Evolutionary conservation across 2,888 invertebrate species (phyloP), one percentile per base, ranked within the genome.

Genomic region (Gymnoscelis rufifasciata): DNA sequence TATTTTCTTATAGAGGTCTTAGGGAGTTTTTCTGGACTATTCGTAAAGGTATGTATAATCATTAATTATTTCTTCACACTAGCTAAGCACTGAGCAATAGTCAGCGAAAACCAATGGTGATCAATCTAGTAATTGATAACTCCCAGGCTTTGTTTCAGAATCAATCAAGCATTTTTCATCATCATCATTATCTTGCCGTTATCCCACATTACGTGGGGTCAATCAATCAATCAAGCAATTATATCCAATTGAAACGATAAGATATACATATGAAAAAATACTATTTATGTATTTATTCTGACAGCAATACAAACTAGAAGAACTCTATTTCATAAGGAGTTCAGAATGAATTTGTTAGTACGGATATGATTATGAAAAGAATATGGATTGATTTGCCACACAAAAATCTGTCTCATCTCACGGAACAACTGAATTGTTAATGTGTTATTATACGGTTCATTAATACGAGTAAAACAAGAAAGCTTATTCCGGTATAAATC

Each of bases 401-500:
- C 19, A 19, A 35, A 23, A 23, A 35, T 35, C 33, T 15, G 8
- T 4, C 6, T 15, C 19, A 10, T 35, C 15, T 10, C 35, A 19
- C 11, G 0, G 38, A 19, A 26, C 12, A 13, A 33, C 38, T n/a
- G 41, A 12, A 30, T 29, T 27, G 19, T 40, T 11, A 29, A 39
- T 13, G 8, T n/a, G 30, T 31, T 29, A 33, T 39, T 38, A 24
- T 27, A 27, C 24, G 14, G 10, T 12, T 43, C 19, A 42, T 40
- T 42, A 46, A 40, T 43, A n/a, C n/a, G n/a, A n/a, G n/a, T n/a
- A 47, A 33, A 28, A 42, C 45, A 47, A 43, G 31, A 33, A 5
- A 30, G 49, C 45, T 47, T 38, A 56, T 51, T 54, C 35, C 37
- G 43, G 51, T 47, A 56, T 52, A 51, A 54, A 57, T 54, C 41